phyloP scores from a whole-genome alignment of 2,888 invertebrate species.

The Archaeoteleia sp. region DNA sequence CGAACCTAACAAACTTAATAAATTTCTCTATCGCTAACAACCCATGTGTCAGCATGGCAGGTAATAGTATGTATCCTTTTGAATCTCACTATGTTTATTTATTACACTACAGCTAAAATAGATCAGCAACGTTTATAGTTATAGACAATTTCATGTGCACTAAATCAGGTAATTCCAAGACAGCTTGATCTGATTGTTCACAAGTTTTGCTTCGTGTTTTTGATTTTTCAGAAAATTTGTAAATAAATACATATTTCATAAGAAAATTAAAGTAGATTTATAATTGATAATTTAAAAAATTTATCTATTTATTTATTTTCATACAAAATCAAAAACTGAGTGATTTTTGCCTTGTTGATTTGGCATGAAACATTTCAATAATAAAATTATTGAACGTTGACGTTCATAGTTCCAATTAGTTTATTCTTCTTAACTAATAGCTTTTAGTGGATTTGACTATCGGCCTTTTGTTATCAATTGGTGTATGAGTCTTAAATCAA shows the following conservation, averaged over 20 bases:
- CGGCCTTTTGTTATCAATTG: constrained; percentile 95
- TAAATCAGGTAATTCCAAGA: too few species aligned
- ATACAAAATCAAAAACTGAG: too few species aligned
- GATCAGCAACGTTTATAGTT: too few species aligned
- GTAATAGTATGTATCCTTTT: constrained; percentile 87
- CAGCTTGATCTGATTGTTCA: too few species aligned
- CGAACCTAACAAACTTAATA: constrained; percentile 84
- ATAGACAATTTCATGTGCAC: too few species aligned
- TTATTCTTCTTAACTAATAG: constrained; percentile 72
- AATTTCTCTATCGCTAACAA: constrained; percentile 91
- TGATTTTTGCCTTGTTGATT: too few species aligned
- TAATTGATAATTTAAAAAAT: background rate
- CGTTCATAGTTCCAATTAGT: constrained; percentile 34
- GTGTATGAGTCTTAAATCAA: constrained; percentile 90
- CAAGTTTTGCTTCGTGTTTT: too few species aligned
- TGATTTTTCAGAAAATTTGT: too few species aligned
- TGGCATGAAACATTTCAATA: too few species aligned
- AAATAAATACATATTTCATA: too few species aligned
- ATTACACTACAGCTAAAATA: background rate
- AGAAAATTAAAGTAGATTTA: background rate
- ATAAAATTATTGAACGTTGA: constrained; percentile 3
- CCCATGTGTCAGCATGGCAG: constrained; percentile 88
- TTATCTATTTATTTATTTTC: too few species aligned
- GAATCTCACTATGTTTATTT: constrained; percentile 14
- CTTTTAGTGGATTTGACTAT: constrained; percentile 88